Evolutionary conservation across 2,888 invertebrate genomes (phyloP).

Genomic region (Schizotus pectinicornis): DNA sequence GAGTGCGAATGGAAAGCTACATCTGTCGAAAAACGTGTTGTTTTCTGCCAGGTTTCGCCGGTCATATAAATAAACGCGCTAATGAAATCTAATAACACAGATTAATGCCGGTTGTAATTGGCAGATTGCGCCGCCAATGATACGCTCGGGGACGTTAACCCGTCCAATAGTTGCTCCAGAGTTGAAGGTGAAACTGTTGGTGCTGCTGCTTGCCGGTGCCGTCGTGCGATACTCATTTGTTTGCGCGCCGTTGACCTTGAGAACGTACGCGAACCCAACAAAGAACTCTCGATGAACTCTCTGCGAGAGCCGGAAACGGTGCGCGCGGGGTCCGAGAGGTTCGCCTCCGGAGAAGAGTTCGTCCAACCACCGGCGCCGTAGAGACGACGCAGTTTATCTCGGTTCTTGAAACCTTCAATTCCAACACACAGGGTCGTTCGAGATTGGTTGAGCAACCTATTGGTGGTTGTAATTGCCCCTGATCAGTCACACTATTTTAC

Average conservation of each 20-base stretch:
- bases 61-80: slow-evolving; percentile 12
- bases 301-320: slow-evolving; percentile 22
- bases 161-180: slow-evolving; percentile 31
- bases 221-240: slow-evolving; percentile 40
- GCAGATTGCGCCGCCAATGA: slow-evolving; percentile 16
- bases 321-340: no score
- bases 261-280: slow-evolving; percentile 41
- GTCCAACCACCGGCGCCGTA: no score
- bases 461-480: no score
- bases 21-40: no score
- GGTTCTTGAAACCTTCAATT: no score
- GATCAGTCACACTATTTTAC: no score
- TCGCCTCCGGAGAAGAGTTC: no score
- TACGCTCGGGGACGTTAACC: slow-evolving; percentile 38
- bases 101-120: slow-evolving; percentile 15
- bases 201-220: slow-evolving; percentile 29
- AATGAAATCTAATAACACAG: slow-evolving; percentile 19
- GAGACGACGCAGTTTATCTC: no score
- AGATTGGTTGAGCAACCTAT: no score
- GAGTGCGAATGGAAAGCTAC: no score
- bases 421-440: no score
- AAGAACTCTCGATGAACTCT: slow-evolving; percentile 24
- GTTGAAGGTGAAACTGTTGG: slow-evolving; percentile 42
- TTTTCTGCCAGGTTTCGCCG: neutral
- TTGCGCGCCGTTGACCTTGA: slow-evolving; percentile 43